Evolutionary conservation across 2,113 vertebrate species (phyloP), one percentile per base, ranked within the genome.

Genomic region (rabbit (Oryctolagus cuniculus)): DNA sequence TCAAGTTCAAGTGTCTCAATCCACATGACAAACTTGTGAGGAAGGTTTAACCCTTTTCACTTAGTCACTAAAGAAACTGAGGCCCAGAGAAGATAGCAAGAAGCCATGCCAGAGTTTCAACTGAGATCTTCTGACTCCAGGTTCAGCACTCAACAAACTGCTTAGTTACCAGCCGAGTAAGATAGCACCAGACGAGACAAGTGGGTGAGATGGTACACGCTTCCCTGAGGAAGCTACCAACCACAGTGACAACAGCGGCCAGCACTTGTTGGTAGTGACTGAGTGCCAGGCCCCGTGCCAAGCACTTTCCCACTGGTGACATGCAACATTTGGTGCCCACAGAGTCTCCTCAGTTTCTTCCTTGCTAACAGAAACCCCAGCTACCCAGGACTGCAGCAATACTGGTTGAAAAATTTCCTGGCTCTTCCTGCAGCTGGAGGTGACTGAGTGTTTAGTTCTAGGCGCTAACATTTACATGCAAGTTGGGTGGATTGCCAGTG

Each of bases 51-150:
- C 36, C 58, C 53, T 70, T 80, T 10, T 15, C 11, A 24, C n/a
- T 64, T 78, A 87, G 58, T 90, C 51, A 80, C 53, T 34, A 44
- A 44, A 44, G 44, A 44, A 44, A 44, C 44, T 53, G 58, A 89
- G 85, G n/a, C 64, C 93, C 73, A 89, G 66, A 89, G 84, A 84
- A 89, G 49, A 90, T 38, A 36, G 27, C 27, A 67, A 63, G 73
- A 58, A 58, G n/a, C n/a, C 29, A 63, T 80, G 29, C 24, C 51
- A 80, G 61, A 61, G 64, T 80, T 87, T 73, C 63, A 87, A 75
- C 16, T 34, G n/a, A 53, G 55, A n/a, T 79, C 67, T 93, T 92
- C 73, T 75, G 67, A 69, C 61, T 89, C 86, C 34, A 89, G 25
- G 6, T 38, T 88, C 66, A 63, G 67, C 36, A n/a, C 24, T 61